Evolutionary conservation across 1,140 invertebrate genomes (phyloP).

Genomic region (Drosophila guanche): DNA sequence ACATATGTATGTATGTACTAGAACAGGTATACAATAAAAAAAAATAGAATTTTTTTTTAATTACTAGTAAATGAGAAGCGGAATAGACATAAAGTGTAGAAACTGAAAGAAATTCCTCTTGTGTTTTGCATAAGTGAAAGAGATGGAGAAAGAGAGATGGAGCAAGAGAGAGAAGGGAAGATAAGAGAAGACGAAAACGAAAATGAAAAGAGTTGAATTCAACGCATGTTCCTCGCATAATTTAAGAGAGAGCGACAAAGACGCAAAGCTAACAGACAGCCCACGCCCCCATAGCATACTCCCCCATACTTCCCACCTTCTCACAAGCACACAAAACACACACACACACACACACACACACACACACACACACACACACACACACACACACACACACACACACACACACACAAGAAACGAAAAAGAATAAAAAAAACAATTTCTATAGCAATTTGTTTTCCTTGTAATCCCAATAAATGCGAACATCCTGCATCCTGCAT

Average conservation of each 20-base stretch:
- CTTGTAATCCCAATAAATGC: constrained; percentile 45
- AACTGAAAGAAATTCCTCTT: not conserved
- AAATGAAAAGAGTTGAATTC: constrained; percentile 63
- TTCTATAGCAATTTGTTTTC: constrained; percentile 67
- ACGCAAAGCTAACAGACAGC: constrained; percentile 51
- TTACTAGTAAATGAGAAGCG: constrained; percentile 6
- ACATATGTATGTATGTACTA: not conserved
- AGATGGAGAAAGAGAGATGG: not conserved
- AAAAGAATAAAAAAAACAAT: constrained; percentile 24
- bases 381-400: constrained; percentile 13
- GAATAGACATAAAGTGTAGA: not conserved
- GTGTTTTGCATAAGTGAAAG: constrained; percentile 42
- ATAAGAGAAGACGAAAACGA: constrained; percentile 3
- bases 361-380: constrained; percentile 12
- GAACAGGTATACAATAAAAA: constrained; percentile 17
- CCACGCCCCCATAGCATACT: no score
- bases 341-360: constrained; percentile 12
- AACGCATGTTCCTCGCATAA: constrained; percentile 80
- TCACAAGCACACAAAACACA: not conserved
- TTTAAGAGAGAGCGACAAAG: constrained; percentile 71
- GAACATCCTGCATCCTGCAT: constrained; percentile 18
- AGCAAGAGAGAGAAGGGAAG: no score
- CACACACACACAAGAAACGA: constrained; percentile 17
- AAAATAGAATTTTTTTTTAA: constrained; percentile 44
- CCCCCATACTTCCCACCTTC: constrained; percentile 1